A percentile compares a stretch with the other conserved stretches of the same genome.
These are phyloP conservation scores for Drosophila nr. medialis DNA, from an alignment of 2,888 invertebrate genomes.

Conservation along the genomic window DNA sequence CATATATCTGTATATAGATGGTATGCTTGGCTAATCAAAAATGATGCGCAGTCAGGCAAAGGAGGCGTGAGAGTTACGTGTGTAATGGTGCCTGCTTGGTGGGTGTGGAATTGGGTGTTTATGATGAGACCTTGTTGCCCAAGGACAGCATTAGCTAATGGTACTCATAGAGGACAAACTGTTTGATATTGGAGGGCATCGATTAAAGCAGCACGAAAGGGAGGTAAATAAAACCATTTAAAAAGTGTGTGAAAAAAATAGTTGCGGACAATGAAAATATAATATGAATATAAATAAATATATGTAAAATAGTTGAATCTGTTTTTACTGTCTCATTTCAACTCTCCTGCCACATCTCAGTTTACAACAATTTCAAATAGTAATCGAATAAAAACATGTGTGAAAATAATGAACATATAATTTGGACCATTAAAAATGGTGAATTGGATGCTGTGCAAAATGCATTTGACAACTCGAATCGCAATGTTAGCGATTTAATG, in stretches of 20 bases:
- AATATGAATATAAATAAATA: neutral
- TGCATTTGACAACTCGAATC: slow-evolving; percentile 25
- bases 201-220: neutral
- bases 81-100: slow-evolving; percentile 4
- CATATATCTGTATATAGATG: neutral
- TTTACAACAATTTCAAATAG: neutral
- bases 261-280: neutral
- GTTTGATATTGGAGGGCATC: neutral
- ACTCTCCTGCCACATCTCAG: neutral
- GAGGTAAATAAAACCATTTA: neutral
- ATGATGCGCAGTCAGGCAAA: slow-evolving; percentile 34
- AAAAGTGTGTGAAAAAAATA: neutral
- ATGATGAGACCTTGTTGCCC: slow-evolving; percentile 14
- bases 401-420: slow-evolving; percentile 37
- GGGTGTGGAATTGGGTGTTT: slow-evolving; percentile 17
- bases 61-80: slow-evolving; percentile 20
- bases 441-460: slow-evolving; percentile 44
- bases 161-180: neutral
- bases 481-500: slow-evolving; percentile 92
- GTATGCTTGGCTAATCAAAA: slow-evolving; percentile 52
- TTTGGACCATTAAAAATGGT: slow-evolving; percentile 55
- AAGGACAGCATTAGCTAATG: slow-evolving; percentile 13
- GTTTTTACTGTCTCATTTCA: neutral
- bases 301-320: neutral
- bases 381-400: slow-evolving; percentile 11